Percentiles rank a stretch among this genome's conserved stretches.
phyloP scores from a whole-genome alignment of 2,888 invertebrate genomes.

The Drosophila fulvimacula region DNA sequence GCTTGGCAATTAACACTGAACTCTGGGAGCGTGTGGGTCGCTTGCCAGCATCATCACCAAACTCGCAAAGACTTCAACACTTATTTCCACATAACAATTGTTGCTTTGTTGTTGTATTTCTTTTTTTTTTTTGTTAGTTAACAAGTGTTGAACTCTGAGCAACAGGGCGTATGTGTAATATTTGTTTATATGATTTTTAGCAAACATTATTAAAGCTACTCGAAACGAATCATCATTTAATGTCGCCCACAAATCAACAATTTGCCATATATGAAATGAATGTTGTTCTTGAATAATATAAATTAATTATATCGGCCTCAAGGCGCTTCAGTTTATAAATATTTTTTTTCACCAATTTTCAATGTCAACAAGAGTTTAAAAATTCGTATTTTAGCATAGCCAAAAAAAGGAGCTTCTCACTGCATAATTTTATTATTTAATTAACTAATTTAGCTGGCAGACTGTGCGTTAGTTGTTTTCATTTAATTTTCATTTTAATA shows the following conservation, averaged over 20 bases:
- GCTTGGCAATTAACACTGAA: constrained; percentile 77
- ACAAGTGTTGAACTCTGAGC: constrained; percentile 47
- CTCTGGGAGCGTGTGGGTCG: constrained; percentile 67
- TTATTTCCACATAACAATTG: constrained; percentile 28
- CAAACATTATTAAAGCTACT: not conserved
- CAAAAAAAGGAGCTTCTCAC: not conserved
- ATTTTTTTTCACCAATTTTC: not conserved
- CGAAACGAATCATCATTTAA: not conserved
- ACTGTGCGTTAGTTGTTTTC: not conserved
- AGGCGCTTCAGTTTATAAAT: not conserved
- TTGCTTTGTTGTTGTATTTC: too few relatives aligned
- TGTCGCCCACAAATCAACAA: constrained; percentile 1
- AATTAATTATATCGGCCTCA: not conserved
- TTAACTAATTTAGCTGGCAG: not conserved
- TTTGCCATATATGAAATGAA: not conserved
- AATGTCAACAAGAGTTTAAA: not conserved
- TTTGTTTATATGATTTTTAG: not conserved
- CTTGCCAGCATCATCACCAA: constrained; percentile 34
- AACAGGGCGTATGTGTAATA: constrained; percentile 66
- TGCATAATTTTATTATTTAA: not conserved
- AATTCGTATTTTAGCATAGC: not conserved
- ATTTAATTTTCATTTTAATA: not conserved
- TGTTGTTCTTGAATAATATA: not conserved
- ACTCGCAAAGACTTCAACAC: constrained; percentile 25
- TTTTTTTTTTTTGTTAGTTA: constrained; percentile 21